phyloP scores from a whole-genome alignment of 2,888 invertebrate genomes.

The Drosophila koepferae region DNA sequence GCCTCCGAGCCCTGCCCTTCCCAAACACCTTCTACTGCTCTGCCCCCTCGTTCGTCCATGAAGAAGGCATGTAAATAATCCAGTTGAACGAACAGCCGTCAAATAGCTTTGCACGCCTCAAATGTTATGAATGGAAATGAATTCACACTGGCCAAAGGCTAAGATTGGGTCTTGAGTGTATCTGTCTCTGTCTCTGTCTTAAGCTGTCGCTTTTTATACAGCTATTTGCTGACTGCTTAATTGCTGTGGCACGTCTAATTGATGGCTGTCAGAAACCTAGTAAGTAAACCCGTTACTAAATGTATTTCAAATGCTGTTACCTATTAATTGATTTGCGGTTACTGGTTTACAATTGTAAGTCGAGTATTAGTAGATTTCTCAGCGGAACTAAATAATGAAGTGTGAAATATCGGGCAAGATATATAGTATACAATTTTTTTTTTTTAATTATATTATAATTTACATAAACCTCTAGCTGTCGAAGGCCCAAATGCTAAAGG shows the following conservation, averaged over 20 bases:
- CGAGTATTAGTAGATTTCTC: neutral
- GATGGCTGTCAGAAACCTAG: constrained; percentile 16
- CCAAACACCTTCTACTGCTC: too few species aligned
- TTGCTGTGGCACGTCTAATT: constrained; percentile 25
- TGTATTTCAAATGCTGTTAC: constrained; percentile 17
- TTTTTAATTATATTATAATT: constrained; percentile 7
- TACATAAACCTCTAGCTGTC: neutral
- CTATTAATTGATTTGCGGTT: constrained; percentile 60
- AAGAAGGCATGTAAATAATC: constrained; percentile 15
- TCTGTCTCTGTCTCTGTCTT: constrained; percentile 10
- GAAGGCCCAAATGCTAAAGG: neutral
- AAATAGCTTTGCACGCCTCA: constrained; percentile 15
- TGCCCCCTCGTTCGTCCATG: neutral
- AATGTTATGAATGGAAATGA: constrained; percentile 23
- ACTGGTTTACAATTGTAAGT: constrained; percentile 4
- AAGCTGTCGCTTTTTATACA: constrained; percentile 28
- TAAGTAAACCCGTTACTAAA: constrained; percentile 11
- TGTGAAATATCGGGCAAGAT: neutral
- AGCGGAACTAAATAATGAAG: neutral
- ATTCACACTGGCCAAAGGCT: constrained; percentile 20
- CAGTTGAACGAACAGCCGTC: constrained; percentile 15
- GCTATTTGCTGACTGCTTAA: constrained; percentile 31
- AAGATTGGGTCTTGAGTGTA: constrained; percentile 5
- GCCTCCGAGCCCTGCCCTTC: neutral
- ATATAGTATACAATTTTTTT: neutral